Evolutionary conservation across 2,797 vertebrate species (phyloP).

Genomic region (Eremophila alpestris): DNA sequence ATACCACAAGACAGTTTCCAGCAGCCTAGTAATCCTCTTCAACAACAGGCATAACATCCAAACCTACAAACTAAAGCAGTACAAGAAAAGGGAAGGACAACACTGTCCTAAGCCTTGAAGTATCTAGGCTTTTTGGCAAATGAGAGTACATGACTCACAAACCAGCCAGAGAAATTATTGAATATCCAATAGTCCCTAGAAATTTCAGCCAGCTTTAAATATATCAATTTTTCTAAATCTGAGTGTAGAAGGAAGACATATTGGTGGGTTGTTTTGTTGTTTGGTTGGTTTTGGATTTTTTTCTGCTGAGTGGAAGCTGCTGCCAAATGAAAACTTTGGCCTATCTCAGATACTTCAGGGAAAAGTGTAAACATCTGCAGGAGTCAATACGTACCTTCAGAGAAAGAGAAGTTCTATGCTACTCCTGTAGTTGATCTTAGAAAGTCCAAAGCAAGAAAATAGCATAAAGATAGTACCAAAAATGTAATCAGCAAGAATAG

Average conservation of each 20-base stretch:
- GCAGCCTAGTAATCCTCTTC: neutral
- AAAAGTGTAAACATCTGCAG: neutral
- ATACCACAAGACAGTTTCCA: neutral
- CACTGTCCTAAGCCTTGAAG: neutral
- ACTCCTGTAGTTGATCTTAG: neutral
- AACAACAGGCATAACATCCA: neutral
- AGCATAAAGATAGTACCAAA: neutral
- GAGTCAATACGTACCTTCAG: neutral
- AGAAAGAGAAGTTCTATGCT: neutral
- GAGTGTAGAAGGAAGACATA: neutral
- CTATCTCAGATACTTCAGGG: neutral
- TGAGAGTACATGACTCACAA: neutral
- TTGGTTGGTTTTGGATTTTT: neutral
- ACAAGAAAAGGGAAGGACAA: neutral
- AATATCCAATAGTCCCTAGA: neutral
- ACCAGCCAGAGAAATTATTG: neutral
- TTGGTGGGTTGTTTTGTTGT: neutral
- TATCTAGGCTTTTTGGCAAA: neutral
- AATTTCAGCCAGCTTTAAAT: neutral
- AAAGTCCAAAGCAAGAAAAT: neutral
- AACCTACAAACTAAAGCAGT: neutral
- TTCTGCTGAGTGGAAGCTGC: neutral
- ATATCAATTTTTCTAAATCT: neutral
- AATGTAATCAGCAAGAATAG: neutral
- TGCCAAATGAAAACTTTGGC: too few relatives aligned